A percentile compares a stretch with the other conserved stretches of the same genome.
phyloP scores from a whole-genome alignment of 1,140 invertebrate species.

The Antheraea mylitta region DNA sequence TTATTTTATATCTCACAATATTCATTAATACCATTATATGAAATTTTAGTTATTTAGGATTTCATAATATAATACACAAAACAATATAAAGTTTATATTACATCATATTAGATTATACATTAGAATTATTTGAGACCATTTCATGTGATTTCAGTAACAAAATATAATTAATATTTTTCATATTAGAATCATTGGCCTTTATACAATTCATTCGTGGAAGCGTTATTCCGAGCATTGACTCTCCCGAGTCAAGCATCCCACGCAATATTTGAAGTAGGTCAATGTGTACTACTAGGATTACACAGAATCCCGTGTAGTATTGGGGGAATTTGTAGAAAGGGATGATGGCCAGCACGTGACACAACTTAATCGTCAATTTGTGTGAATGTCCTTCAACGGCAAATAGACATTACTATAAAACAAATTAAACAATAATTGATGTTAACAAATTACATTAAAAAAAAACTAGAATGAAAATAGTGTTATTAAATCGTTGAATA shows the following conservation, averaged over 20 bases:
- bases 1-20: too few species aligned
- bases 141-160: background rate
- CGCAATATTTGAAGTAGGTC: conserved; percentile 8
- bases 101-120: too few species aligned
- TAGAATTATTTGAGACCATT: too few species aligned
- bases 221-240: conserved; percentile 4
- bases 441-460: too few species aligned
- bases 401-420: too few species aligned
- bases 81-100: too few species aligned
- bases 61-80: too few species aligned
- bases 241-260: background rate
- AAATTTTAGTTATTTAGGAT: too few species aligned
- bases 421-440: too few species aligned
- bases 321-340: conserved; percentile 11
- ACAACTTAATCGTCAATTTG: conserved; percentile 4
- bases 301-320: conserved; percentile 9
- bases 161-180: background rate
- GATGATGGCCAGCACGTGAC: conserved; percentile 12
- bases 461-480: too few species aligned
- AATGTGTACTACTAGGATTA: conserved; percentile 10
- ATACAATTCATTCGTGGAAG: background rate
- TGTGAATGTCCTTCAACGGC: background rate
- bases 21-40: too few species aligned
- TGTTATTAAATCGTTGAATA: too few species aligned
- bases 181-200: background rate